phyloP scores from a whole-genome alignment of 2,888 invertebrate species.

The Drosophila neotestacea region DNA sequence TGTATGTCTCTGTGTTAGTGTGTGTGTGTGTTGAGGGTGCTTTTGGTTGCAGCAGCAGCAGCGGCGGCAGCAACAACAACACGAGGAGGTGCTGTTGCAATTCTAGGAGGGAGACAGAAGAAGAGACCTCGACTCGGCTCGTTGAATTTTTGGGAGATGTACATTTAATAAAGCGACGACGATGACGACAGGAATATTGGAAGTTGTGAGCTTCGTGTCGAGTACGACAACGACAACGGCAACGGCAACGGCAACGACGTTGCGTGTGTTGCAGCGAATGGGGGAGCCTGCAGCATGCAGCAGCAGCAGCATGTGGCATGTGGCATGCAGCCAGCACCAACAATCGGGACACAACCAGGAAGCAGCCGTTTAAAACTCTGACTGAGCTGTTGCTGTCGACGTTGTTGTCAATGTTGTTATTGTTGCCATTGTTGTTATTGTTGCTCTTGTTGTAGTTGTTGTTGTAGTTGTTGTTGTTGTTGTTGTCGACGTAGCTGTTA shows the following conservation, averaged over 20 bases:
- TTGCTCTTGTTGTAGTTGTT: constrained; percentile 7
- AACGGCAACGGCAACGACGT: constrained; percentile 4
- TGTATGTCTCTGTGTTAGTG: too few relatives aligned
- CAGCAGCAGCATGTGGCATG: neutral
- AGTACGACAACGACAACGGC: constrained; percentile 3
- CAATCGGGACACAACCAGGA: constrained; percentile 18
- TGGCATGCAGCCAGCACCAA: constrained; percentile 14
- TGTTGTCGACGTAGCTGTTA: neutral
- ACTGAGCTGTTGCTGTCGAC: constrained; percentile 4
- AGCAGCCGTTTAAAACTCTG: constrained; percentile 33
- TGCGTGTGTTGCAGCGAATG: constrained; percentile 29
- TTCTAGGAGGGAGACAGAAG: neutral
- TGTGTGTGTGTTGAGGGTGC: too few relatives aligned
- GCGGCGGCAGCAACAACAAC: neutral
- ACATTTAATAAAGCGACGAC: constrained; percentile 67
- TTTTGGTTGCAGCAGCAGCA: neutral
- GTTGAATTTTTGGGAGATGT: constrained; percentile 57
- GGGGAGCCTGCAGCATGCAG: constrained; percentile 14
- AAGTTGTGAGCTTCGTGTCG: constrained; percentile 50
- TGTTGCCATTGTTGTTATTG: constrained; percentile 9
- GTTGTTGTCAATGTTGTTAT: constrained; percentile 15
- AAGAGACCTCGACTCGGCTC: constrained; percentile 27
- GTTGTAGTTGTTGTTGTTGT: constrained; percentile 2
- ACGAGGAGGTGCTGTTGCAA: neutral
- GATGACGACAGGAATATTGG: constrained; percentile 49